Base-by-base conservation (phyloP, 2,113 vertebrate species). In the Andinoacara biseriatus region DNA sequence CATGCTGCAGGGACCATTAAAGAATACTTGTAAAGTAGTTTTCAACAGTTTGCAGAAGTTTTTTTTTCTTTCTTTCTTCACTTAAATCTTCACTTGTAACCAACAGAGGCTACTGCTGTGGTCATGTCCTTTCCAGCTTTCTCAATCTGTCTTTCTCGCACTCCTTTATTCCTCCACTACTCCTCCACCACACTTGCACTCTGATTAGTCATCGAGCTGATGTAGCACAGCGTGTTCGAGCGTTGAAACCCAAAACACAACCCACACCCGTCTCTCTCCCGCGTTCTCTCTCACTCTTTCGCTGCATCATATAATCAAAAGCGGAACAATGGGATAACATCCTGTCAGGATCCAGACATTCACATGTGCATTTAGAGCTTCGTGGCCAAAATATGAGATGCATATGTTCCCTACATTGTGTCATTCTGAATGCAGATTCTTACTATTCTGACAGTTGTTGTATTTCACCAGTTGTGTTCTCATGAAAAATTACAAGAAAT, bases 141-240 rank as follows among this genome's bases (percentile, higher is more conserved):
- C 60, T 78, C 65, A 17, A 13, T 74, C 69, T 43, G 35, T 75
- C 10, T 49, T 38, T 80, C 61, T 74, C 60, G 13, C 59, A 14
- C 63, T 74, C 78, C 69, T 56, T 81, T 58, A 5, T 62, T 86
- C 69, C 86, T 74, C 60, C 69, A 5, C 35, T 87, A 10, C 80
- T 83, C 75, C 85, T 84, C 90, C 80, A 85, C 63, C 67, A 84
- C 80, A 69, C 82, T 86, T 40, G 35, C 78, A 65, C 82, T 86
- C 57, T 80, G 81, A 85, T 90, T 88, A 90, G 82, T 90, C 91
- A 89, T 81, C 29, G 11, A 87, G 76, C 80, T 84, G 82, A 90
- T 88, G 86, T 35, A 87, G 75, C 77, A 72, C 72, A 74, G 78
- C 38, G 3, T 59, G 79, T 85, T 84, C 43, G 31, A 87, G 57